Evolutionary conservation across 2,113 vertebrate species (phyloP).

Genomic region (Cygnus atratus): DNA sequence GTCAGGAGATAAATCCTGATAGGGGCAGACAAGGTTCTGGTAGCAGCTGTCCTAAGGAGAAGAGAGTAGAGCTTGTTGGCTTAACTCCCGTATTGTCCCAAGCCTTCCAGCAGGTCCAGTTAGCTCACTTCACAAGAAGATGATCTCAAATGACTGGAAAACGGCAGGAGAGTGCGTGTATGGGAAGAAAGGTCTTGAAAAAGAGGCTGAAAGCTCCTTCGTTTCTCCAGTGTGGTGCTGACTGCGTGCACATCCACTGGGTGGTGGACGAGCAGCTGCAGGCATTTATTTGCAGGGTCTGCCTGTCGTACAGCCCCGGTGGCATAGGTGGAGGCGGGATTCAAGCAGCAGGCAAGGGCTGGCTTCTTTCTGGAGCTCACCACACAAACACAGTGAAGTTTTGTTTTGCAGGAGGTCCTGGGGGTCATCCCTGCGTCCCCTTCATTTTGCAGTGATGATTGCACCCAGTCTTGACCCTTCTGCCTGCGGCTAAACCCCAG

Average conservation of each 20-base stretch:
- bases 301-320: neutral
- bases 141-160: neutral
- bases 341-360: neutral
- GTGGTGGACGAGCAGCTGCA: neutral
- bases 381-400: neutral
- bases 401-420: neutral
- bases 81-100: neutral
- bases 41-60: neutral
- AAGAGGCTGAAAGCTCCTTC: neutral
- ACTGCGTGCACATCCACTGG: accelerated
- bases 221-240: neutral
- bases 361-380: neutral
- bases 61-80: neutral
- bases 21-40: neutral
- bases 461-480: neutral
- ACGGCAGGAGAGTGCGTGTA: neutral
- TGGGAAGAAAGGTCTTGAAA: neutral
- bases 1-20: neutral
- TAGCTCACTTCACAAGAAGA: neutral
- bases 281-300: neutral
- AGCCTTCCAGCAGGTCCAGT: neutral
- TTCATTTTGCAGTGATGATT: accelerated
- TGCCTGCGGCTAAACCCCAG: accelerated
- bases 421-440: accelerated
- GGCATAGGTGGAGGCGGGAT: neutral